A percentile compares a stretch with the other conserved stretches of the same genome.
Conservation (phyloP, 2,113 vertebrate genomes). For the Glareola pratincola region DNA sequence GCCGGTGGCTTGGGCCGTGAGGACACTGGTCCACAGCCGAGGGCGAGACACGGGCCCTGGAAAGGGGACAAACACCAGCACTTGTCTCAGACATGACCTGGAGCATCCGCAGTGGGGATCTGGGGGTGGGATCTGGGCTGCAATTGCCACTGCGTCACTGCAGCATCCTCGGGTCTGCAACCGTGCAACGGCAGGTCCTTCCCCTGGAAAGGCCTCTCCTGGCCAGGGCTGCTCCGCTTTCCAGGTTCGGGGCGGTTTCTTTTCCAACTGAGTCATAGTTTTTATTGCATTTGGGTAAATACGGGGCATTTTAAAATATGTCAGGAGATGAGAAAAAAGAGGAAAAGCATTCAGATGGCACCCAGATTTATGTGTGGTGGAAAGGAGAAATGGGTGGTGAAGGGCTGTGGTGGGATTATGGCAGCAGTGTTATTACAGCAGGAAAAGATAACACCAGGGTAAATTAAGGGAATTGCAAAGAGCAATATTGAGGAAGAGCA, state of each 20-base stretch:
- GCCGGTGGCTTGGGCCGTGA: background rate
- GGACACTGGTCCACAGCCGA: background rate
- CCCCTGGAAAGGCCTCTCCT: background rate
- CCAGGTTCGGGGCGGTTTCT: no score
- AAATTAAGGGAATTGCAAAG: background rate
- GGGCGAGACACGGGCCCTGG: background rate
- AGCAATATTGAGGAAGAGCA: background rate
- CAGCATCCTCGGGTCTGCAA: background rate
- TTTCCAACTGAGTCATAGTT: background rate
- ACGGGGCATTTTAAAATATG: rapidly evolving
- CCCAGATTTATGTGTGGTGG: rapidly evolving
- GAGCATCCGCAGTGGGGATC: rapidly evolving
- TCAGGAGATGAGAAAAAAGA: background rate
- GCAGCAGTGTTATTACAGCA: rapidly evolving
- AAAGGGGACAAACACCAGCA: background rate
- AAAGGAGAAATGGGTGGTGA: background rate
- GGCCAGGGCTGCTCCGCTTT: no score
- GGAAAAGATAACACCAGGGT: background rate
- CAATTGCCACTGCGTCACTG: background rate
- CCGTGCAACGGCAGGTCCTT: rapidly evolving
- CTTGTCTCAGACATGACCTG: background rate
- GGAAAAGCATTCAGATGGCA: background rate
- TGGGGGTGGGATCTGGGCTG: background rate
- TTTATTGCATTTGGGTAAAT: background rate
- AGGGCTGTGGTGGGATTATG: background rate